Base-by-base conservation (phyloP, 2,797 vertebrate species). In the Diglossa cyanea region DNA sequence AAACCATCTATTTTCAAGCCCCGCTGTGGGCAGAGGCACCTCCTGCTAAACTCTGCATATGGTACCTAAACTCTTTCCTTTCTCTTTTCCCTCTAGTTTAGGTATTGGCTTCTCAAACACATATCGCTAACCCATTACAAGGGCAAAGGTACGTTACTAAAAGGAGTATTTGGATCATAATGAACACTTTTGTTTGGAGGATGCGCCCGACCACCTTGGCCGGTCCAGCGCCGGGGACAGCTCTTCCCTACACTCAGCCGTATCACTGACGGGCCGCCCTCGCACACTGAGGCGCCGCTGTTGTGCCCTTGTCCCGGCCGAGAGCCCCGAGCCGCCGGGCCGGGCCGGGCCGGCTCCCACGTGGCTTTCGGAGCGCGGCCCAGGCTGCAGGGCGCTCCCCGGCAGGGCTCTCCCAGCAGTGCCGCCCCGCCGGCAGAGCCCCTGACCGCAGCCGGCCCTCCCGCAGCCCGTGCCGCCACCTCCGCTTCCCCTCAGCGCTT, bases 101-200 rank as follows among this genome's bases (percentile, higher is more conserved):
- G 20, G 0, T 18, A 33, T 0, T 10, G 15, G 35, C 5, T 76
- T 40, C 50, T 19, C 48, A 6, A 51, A 51, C 50, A 51, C 68
- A 5, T 12, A 0, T 10, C 58, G 8, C 26, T 11, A 28, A 28
- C 1, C 17, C 26, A 19, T 4, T 6, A 5, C 20, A 7, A 42
- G 16, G 33, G 35, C 28, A 21, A 48, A 42, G 16, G 5, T 1
- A 28, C 0, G n/a, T 9, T 42, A 42, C 33, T 10, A 11, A 42
- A 53, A 17, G 0, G 14, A 28, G 5, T 2, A 26, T 11, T 0
- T 13, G 54, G 13, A 10, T 17, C 24, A 7, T 2, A 17, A 11
- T 0, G 5, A 30, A 8, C 17, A 1, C 24, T 16, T 8, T 0
- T 2, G 10, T 5, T 3, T 0, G 24, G 20, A 26, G 54, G 24